Evolutionary conservation across 2,888 invertebrate genomes (phyloP).

Genomic region (Pristionchus exspectatus): DNA sequence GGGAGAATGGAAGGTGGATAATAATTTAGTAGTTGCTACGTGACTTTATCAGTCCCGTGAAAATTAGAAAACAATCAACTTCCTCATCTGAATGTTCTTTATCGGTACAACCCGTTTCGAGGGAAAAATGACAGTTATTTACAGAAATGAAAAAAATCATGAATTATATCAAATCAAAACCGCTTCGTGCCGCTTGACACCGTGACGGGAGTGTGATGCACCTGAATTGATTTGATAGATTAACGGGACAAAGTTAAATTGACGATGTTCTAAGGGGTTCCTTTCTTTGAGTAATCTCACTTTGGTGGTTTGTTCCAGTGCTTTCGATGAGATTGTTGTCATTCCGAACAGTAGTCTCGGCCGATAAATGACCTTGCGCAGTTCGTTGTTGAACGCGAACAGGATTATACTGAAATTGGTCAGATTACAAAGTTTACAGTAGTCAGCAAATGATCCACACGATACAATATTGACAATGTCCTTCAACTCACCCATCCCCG

Average conservation of each 20-base stretch:
- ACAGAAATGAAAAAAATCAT: not conserved
- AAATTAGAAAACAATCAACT: too few relatives aligned
- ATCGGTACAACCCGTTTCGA: too few relatives aligned
- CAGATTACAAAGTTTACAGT: too few relatives aligned
- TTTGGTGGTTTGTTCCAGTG: not conserved
- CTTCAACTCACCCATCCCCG: not conserved
- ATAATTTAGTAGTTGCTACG: too few relatives aligned
- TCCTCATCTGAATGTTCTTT: too few relatives aligned
- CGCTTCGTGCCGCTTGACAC: not conserved
- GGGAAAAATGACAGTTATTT: not conserved
- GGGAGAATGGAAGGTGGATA: not conserved
- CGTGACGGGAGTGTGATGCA: not conserved
- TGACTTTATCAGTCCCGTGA: too few relatives aligned
- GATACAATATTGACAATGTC: not conserved
- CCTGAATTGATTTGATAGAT: not conserved
- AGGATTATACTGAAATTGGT: not conserved
- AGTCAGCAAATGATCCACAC: not conserved
- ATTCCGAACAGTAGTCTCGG: not conserved
- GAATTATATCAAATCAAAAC: not conserved
- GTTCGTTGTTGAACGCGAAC: constrained; percentile 43
- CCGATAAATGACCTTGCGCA: not conserved
- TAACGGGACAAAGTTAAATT: too few relatives aligned
- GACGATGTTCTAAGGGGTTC: not conserved
- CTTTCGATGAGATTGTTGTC: constrained; percentile 5
- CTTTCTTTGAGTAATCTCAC: not conserved